Evolutionary conservation across 2,113 vertebrate genomes (phyloP).

Genomic region (Alligator sinensis): DNA sequence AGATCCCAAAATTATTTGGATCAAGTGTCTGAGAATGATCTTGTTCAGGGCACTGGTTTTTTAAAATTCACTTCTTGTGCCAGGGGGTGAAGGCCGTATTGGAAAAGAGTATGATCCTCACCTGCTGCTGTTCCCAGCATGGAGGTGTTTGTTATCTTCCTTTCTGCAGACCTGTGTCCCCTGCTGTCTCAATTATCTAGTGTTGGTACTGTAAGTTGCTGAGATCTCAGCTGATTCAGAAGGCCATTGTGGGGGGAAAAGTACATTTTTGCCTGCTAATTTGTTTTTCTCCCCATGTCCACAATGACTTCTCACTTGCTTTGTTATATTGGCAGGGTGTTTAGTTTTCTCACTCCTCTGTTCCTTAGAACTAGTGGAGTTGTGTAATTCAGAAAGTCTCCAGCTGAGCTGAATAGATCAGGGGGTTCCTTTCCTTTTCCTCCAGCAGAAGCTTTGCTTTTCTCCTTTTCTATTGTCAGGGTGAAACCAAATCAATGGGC

Average conservation of each 20-base stretch:
- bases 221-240: not conserved
- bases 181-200: constrained; percentile 19
- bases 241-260: constrained; percentile 9
- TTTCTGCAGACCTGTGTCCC: constrained; percentile 24
- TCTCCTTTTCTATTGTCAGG: not conserved
- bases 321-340: not conserved
- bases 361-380: constrained; percentile 8
- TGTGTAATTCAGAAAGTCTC: not conserved
- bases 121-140: not conserved
- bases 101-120: constrained; percentile 33
- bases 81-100: not conserved
- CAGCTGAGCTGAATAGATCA: not conserved
- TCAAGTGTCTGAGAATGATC: not conserved
- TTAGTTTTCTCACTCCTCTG: not conserved
- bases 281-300: constrained; percentile 57
- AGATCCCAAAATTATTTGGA: accelerated
- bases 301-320: constrained; percentile 24
- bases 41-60: not conserved
- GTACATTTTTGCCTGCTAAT: constrained; percentile 63
- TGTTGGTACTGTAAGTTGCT: constrained; percentile 39
- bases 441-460: not conserved
- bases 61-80: not conserved
- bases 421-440: not conserved
- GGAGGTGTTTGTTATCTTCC: constrained; percentile 26
- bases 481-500: not conserved